A percentile compares a stretch with the other conserved stretches of the same genome.
Conservation (phyloP, 1,140 invertebrate species). For the Lamellibrachia luymesi region DNA sequence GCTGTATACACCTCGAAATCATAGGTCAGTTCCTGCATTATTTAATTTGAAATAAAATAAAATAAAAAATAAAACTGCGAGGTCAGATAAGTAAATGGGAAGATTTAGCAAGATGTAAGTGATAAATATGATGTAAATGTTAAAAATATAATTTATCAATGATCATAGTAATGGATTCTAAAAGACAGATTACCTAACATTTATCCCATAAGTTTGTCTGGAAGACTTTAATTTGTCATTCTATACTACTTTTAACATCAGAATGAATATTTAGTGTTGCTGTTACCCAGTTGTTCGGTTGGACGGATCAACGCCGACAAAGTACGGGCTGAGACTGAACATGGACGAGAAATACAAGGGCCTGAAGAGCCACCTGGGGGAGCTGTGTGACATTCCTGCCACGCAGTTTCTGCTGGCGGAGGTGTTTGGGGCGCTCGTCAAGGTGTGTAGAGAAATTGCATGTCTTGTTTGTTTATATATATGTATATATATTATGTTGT, state of each 20-base stretch:
- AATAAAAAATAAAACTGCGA: no score
- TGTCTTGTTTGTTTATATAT: not conserved
- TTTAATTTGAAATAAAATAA: not conserved
- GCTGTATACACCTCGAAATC: slow-evolving; percentile 68
- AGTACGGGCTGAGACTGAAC: slow-evolving; percentile 78
- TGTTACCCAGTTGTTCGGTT: slow-evolving; percentile 67
- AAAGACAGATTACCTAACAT: no score
- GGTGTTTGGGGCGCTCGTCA: slow-evolving; percentile 68
- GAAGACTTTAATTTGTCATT: no score
- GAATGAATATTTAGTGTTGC: not conserved
- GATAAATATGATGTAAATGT: no score
- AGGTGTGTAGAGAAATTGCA: slow-evolving; percentile 48
- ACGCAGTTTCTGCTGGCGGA: slow-evolving; percentile 70
- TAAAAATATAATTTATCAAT: no score
- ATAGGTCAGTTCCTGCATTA: slow-evolving; percentile 42
- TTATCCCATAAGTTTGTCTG: no score
- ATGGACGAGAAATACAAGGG: slow-evolving; percentile 75
- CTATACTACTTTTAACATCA: not conserved
- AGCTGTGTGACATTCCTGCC: slow-evolving; percentile 65
- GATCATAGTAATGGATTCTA: no score
- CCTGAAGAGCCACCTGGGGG: slow-evolving; percentile 70
- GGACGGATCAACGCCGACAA: slow-evolving; percentile 76
- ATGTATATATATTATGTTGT: no score
- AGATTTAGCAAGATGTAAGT: no score
- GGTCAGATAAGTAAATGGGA: no score